These are phyloP conservation scores for Clusia tigrina DNA, from an alignment of 2,888 invertebrate genomes.

Conservation along the genomic window DNA sequence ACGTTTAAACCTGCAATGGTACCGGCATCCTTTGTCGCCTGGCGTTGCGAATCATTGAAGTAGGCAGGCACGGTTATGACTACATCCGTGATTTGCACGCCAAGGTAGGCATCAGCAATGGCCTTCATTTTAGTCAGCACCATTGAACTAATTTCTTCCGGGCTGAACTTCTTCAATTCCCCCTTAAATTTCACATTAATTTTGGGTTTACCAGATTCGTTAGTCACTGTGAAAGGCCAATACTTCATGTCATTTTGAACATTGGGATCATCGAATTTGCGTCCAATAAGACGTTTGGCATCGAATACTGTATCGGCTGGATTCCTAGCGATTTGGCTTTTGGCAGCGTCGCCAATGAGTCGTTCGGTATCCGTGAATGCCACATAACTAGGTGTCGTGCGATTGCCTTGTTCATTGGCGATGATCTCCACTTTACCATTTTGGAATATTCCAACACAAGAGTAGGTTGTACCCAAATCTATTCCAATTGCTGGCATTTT, in stretches of 20 bases:
- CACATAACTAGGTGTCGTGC: constrained; percentile 66
- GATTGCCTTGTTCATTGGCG: constrained; percentile 80
- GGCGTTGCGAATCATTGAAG: constrained; percentile 88
- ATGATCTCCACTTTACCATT: constrained; percentile 85
- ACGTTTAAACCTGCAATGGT: constrained; percentile 89
- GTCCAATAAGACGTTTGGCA: constrained; percentile 93
- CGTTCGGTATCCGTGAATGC: constrained; percentile 86
- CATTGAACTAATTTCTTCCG: constrained; percentile 91
- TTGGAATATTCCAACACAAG: constrained; percentile 84
- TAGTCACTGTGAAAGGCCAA: constrained; percentile 91
- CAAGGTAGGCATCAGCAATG: constrained; percentile 87
- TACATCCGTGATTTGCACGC: constrained; percentile 81
- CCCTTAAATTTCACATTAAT: constrained; percentile 87
- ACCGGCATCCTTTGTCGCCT: constrained; percentile 94
- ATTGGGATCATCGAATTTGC: constrained; percentile 84
- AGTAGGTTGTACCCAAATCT: constrained; percentile 67
- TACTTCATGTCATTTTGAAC: constrained; percentile 94
- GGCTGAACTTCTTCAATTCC: constrained; percentile 86
- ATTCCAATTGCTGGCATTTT: constrained; percentile 72
- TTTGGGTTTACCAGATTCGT: constrained; percentile 81
- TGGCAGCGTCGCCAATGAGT: constrained; percentile 76
- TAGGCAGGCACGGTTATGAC: constrained; percentile 91
- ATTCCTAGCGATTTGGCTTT: constrained; percentile 87
- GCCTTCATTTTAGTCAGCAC: constrained; percentile 93
- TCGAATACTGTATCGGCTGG: constrained; percentile 91